Evolutionary conservation across 2,797 vertebrate species (phyloP), one percentile per base, ranked within the genome.

Genomic region (Lophius americanus): DNA sequence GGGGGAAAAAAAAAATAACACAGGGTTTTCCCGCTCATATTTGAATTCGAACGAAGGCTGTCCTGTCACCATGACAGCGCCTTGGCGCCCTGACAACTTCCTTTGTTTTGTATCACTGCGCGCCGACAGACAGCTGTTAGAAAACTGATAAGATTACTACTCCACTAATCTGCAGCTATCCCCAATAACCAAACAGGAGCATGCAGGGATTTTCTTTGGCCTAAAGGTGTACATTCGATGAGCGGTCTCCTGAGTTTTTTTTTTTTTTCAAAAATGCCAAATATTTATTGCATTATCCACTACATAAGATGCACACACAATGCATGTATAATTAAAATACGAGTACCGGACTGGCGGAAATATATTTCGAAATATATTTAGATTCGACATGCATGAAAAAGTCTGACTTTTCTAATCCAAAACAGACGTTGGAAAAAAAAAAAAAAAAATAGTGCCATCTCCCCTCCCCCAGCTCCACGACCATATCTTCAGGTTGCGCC

Each of bases 11-110:
- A 7, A 47, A 2, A 47, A 47, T n/a, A n/a, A n/a, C n/a, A n/a
- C 5, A 47, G 3, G 41, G 13, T 32, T 42, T 90, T 94, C 93
- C 92, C 94, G 94, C 94, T 77, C 88, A 84, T 90, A 91, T 95
- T 94, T 92, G 92, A 95, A 95, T 95, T 94, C 92, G 93, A 95
- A 94, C 64, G n/a, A 4, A 52, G 55, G 56, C 79, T 37, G 68
- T 64, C 38, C 78, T 62, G 86, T 91, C 75, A 83, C 83, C 65
- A 76, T 85, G 86, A 84, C 86, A 84, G 46, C 67, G 60, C 38
- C 55, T 93, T 93, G 91, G 91, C 91, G 91, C 91, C 75, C 41
- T 86, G 90, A 90, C 89, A 92, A 90, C 89, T 92, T 88, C 87
- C 92, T 93, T 93, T 93, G 91, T 92, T 92, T 88, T 88, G 88